phyloP scores from a whole-genome alignment of 2,888 invertebrate genomes.

The Argyresthia albistria region DNA sequence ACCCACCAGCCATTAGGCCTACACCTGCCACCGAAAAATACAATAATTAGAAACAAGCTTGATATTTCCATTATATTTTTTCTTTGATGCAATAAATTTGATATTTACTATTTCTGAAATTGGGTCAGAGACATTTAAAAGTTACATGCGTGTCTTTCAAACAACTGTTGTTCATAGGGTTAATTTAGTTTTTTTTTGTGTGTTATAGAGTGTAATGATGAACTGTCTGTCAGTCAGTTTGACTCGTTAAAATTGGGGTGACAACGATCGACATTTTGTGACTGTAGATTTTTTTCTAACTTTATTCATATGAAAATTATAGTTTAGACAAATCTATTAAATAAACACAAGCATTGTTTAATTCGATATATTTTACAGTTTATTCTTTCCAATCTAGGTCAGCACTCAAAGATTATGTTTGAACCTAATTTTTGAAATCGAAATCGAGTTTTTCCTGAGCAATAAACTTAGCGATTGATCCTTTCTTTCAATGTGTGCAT shows the following conservation, averaged over 20 bases:
- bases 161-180: background rate
- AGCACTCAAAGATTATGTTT: no score
- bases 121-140: constrained; percentile 7
- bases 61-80: constrained; percentile 22
- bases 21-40: constrained; percentile 50
- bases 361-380: no score
- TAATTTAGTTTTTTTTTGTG: background rate
- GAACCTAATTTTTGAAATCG: no score
- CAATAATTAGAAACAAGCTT: constrained; percentile 39
- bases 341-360: no score
- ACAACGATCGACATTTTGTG: no score
- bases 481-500: background rate
- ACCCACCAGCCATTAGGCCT: constrained; percentile 22
- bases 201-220: no score
- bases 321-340: no score
- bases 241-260: no score
- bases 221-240: no score
- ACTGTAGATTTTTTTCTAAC: no score
- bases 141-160: background rate
- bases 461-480: background rate
- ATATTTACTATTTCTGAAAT: constrained; percentile 5
- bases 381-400: no score
- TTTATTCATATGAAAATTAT: no score
- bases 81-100: constrained; percentile 18
- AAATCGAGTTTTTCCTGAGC: background rate